Evolutionary conservation across 2,797 vertebrate genomes (phyloP).

Genomic region (Momotus momota): DNA sequence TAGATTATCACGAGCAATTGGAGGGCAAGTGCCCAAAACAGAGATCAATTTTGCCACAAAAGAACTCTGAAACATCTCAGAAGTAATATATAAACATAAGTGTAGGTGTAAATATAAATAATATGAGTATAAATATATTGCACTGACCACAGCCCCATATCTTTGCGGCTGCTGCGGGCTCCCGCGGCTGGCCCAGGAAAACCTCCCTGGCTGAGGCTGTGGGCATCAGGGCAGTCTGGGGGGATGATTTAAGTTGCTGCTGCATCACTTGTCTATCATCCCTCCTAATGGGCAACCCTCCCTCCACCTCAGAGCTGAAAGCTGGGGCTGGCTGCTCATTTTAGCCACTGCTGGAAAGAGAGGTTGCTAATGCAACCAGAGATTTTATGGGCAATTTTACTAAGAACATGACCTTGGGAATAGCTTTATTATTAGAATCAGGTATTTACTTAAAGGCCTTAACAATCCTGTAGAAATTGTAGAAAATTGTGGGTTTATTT

Average conservation of each 20-base stretch:
- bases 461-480: background rate
- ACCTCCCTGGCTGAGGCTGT: background rate
- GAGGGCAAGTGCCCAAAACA: background rate
- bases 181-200: background rate
- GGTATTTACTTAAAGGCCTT: constrained; percentile 1
- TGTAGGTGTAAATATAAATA: background rate
- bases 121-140: background rate
- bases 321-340: background rate
- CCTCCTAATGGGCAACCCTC: background rate
- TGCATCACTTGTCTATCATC: background rate
- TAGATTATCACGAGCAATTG: background rate
- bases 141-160: background rate
- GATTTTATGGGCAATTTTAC: background rate
- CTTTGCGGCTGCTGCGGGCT: background rate
- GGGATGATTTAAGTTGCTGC: background rate
- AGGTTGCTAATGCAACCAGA: background rate
- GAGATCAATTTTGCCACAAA: background rate
- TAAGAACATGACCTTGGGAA: background rate
- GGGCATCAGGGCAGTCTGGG: background rate
- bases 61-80: background rate
- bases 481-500: background rate
- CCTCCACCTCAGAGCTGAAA: background rate
- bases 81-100: background rate
- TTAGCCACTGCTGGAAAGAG: background rate
- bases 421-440: background rate